These are phyloP conservation scores for Rhinichthys klamathensis DNA, from an alignment of 2,113 vertebrate species.

Conservation along the genomic window DNA sequence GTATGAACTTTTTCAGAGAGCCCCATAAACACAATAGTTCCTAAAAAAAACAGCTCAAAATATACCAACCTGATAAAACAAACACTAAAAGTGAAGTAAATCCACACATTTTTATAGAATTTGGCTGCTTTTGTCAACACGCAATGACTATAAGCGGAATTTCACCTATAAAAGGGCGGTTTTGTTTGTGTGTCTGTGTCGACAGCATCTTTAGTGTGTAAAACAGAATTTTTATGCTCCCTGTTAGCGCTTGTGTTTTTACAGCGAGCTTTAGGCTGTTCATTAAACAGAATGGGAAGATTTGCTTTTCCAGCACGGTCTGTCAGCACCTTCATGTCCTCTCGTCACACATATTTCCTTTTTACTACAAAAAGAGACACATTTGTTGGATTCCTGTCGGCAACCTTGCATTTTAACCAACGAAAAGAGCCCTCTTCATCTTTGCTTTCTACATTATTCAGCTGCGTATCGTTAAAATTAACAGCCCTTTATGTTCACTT, in stretches of 20 bases:
- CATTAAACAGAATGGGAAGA: conserved; percentile 60
- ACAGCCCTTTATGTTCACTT: conserved; percentile 58
- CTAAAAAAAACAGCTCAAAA: not conserved
- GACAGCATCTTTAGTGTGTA: conserved; percentile 39
- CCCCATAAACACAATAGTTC: not conserved
- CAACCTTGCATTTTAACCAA: conserved; percentile 47
- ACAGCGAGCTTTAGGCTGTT: conserved; percentile 56
- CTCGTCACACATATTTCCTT: conserved; percentile 48
- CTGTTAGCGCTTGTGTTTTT: conserved; percentile 54
- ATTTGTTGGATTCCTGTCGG: conserved; percentile 53
- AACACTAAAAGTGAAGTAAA: not conserved
- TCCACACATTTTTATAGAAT: not conserved
- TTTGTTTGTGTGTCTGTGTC: conserved; percentile 36
- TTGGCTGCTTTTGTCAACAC: conserved; percentile 9
- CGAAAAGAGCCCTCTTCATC: conserved; percentile 41
- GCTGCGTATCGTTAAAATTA: conserved; percentile 56
- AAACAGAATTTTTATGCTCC: conserved; percentile 59
- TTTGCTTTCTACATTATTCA: conserved; percentile 29
- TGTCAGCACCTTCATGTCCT: conserved; percentile 52
- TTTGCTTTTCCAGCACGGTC: conserved; percentile 51
- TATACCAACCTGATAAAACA: not conserved
- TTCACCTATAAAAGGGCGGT: conserved; percentile 6
- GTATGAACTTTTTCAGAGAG: not conserved
- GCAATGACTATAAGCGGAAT: not conserved
- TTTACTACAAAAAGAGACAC: conserved; percentile 54